Evolutionary conservation across 2,888 invertebrate genomes (phyloP).

Genomic region (Calephelis perditalis): DNA sequence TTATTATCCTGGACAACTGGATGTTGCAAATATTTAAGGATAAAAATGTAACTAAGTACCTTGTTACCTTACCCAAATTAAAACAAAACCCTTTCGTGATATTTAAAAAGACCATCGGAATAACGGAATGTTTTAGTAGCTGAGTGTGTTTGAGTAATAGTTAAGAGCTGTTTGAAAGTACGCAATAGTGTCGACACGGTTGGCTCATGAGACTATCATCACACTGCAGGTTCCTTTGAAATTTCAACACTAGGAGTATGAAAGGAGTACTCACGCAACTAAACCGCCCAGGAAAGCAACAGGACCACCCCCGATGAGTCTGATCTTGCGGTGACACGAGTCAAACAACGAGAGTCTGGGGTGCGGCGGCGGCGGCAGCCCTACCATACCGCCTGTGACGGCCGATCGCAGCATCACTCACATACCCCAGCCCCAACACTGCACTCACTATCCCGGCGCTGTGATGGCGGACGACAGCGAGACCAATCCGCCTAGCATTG

Average conservation of each 20-base stretch:
- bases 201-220: background rate
- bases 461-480: constrained; percentile 38
- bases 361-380: constrained; percentile 62
- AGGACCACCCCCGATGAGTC: constrained; percentile 82
- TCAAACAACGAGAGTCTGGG: constrained; percentile 82
- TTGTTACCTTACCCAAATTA: too few relatives aligned
- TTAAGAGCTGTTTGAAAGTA: too few relatives aligned
- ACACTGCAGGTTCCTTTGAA: background rate
- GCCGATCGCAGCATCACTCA: constrained; percentile 59
- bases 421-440: constrained; percentile 27
- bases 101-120: too few relatives aligned
- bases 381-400: constrained; percentile 65
- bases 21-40: too few relatives aligned
- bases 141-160: too few relatives aligned
- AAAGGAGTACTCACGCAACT: constrained; percentile 80
- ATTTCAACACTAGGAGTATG: background rate
- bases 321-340: constrained; percentile 85
- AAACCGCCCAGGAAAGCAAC: constrained; percentile 83
- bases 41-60: too few relatives aligned
- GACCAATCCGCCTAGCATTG: constrained; percentile 79
- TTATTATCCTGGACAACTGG: too few relatives aligned
- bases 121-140: too few relatives aligned
- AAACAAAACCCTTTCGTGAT: too few relatives aligned
- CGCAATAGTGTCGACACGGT: too few relatives aligned
- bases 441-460: constrained; percentile 48